Evolutionary conservation across 2,113 vertebrate genomes (phyloP).

Genomic region (Thinocorus orbignyianus): DNA sequence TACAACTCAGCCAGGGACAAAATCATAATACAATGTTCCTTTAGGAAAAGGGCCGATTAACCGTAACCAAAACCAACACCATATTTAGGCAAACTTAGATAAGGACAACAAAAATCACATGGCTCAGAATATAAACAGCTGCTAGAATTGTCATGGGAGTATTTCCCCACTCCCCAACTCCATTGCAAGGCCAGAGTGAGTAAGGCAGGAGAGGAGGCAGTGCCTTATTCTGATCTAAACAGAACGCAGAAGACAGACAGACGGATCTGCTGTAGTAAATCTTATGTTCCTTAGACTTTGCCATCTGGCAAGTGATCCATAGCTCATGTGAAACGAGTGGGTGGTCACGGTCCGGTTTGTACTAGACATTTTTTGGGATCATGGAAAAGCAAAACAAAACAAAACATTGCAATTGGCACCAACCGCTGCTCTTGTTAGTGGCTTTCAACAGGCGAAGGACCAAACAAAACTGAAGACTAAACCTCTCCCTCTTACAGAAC

Average conservation of each 20-base stretch:
- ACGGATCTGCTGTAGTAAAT: not conserved
- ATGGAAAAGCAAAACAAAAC: constrained; percentile 29
- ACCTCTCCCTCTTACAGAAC: not conserved
- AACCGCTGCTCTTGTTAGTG: not conserved
- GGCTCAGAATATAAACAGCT: not conserved
- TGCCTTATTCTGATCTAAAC: not conserved
- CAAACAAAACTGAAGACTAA: constrained; percentile 35
- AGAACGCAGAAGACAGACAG: not conserved
- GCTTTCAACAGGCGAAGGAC: not conserved
- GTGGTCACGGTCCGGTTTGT: constrained; percentile 49
- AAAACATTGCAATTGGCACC: constrained; percentile 43
- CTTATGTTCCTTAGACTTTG: constrained; percentile 14
- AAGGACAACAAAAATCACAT: not conserved
- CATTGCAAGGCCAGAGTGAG: not conserved
- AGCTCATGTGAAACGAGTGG: constrained; percentile 66
- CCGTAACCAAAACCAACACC: not conserved
- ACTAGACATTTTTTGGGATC: constrained; percentile 44
- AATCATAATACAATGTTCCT: not conserved
- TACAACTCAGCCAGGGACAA: not conserved
- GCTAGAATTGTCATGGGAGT: not conserved
- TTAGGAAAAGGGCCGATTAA: not conserved
- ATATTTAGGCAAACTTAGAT: not conserved
- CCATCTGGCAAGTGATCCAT: constrained; percentile 40
- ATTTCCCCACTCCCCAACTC: not conserved
- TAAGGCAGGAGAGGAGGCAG: not conserved